These are phyloP conservation scores for Drosophila koepferae DNA, from an alignment of 2,888 invertebrate genomes.

Conservation along the genomic window DNA sequence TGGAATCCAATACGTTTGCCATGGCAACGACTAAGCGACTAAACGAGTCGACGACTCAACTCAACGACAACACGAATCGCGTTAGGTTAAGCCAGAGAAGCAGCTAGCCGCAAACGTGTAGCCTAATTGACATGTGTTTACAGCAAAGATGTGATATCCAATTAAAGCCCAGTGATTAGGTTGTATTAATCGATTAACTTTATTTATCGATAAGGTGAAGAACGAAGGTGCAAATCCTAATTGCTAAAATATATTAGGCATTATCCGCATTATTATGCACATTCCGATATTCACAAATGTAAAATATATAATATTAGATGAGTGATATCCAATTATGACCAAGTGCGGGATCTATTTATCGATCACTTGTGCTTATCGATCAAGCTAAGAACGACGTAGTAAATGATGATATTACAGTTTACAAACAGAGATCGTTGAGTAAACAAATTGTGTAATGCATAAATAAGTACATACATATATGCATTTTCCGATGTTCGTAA, in stretches of 20 bases:
- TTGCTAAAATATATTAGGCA: no score
- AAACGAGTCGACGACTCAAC: neutral
- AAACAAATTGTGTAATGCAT: neutral
- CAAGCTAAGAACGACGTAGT: neutral
- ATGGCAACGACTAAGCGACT: slow-evolving; percentile 53
- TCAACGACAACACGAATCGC: no score
- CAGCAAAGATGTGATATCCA: neutral
- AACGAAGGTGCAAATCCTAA: no score
- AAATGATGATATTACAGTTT: neutral
- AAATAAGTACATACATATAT: neutral
- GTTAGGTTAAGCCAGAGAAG: neutral
- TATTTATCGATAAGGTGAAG: neutral
- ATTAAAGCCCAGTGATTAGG: neutral
- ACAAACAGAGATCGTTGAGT: neutral
- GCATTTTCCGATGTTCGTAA: slow-evolving; percentile 1
- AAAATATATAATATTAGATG: no score
- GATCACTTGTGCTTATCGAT: no score
- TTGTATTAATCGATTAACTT: neutral
- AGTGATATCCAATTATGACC: no score
- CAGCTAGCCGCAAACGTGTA: neutral
- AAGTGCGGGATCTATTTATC: no score
- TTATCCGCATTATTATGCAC: no score
- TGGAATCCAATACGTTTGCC: slow-evolving; percentile 62
- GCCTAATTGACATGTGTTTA: neutral
- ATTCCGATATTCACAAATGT: no score